phyloP scores from a whole-genome alignment of 2,888 invertebrate genomes.

The Drosophila diplacantha region DNA sequence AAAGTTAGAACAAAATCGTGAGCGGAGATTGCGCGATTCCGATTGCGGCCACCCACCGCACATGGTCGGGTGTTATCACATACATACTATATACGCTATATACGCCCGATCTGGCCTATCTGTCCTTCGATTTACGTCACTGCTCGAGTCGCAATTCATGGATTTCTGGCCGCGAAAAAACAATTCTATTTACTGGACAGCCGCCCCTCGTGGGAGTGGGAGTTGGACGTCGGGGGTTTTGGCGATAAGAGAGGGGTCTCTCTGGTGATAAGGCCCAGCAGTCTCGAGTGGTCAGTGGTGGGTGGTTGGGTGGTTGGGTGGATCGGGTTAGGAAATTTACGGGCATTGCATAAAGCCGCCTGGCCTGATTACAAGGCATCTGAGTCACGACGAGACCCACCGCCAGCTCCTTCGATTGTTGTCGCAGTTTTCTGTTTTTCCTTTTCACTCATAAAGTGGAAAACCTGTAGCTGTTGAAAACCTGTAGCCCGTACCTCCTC shows the following conservation, averaged over 20 bases:
- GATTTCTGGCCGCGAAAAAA: conserved; percentile 42
- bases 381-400: conserved; percentile 50
- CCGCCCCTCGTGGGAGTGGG: conserved; percentile 20
- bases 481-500: conserved; percentile 2
- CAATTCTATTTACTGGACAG: conserved; percentile 28
- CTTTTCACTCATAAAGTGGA: conserved; percentile 5
- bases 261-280: conserved; percentile 8
- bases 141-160: conserved; percentile 56
- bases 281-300: conserved; percentile 22
- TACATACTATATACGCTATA: conserved; percentile 9
- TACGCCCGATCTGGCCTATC: conserved; percentile 31
- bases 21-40: conserved; percentile 33
- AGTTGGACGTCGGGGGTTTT: conserved; percentile 2
- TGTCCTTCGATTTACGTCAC: conserved; percentile 62
- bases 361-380: conserved; percentile 35
- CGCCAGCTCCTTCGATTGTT: conserved; percentile 27
- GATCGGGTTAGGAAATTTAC: conserved; percentile 27
- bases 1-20: conserved; percentile 51
- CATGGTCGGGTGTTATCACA: conserved; percentile 31
- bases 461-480: conserved; percentile 58
- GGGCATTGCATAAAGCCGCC: conserved; percentile 56
- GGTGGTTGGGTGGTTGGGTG: conserved; percentile 14
- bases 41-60: conserved; percentile 44
- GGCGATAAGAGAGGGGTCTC: conserved; percentile 25
- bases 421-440: not conserved